A percentile compares a stretch with the other conserved stretches of the same genome.
Evolutionary conservation across 1,140 invertebrate species (phyloP).

Genomic region (Rhyacophila brunnea): DNA sequence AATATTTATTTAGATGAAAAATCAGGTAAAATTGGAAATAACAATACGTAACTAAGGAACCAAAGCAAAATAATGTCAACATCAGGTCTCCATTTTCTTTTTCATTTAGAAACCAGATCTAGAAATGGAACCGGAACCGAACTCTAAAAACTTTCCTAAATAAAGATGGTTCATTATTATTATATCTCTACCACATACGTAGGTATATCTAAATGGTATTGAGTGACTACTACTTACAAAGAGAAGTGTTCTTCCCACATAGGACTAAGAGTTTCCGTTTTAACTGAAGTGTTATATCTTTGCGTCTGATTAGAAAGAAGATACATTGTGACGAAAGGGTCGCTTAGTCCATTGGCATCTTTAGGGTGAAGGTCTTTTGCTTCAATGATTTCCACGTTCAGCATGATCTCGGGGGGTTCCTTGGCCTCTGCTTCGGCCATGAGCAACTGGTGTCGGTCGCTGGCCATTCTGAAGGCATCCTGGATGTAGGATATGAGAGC

Average conservation of each 20-base stretch:
- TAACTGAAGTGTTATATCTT: slow-evolving; percentile 87
- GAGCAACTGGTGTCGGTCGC: slow-evolving; percentile 69
- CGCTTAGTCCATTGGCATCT: slow-evolving; percentile 93
- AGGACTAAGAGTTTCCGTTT: slow-evolving; percentile 84
- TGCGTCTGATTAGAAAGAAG: slow-evolving; percentile 72
- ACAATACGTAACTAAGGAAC: too few relatives aligned
- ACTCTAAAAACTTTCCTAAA: too few relatives aligned
- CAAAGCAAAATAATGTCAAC: too few relatives aligned
- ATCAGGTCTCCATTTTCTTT: too few relatives aligned
- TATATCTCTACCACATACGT: too few relatives aligned
- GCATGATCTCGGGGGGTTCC: slow-evolving; percentile 85
- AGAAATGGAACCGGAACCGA: too few relatives aligned
- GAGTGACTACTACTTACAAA: slow-evolving; percentile 92
- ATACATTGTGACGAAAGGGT: slow-evolving; percentile 89
- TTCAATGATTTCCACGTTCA: slow-evolving; percentile 92
- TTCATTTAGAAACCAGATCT: too few relatives aligned
- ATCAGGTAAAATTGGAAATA: too few relatives aligned
- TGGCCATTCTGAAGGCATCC: slow-evolving; percentile 82
- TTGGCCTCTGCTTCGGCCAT: slow-evolving; percentile 68
- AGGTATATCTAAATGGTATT: too few relatives aligned
- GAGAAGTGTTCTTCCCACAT: slow-evolving; percentile 97
- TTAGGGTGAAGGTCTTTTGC: slow-evolving; percentile 90
- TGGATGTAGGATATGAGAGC: slow-evolving; percentile 80
- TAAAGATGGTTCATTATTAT: too few relatives aligned
- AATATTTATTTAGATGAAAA: too few relatives aligned